Conservation (phyloP, 2,888 invertebrate genomes). For the Archaeoteleia sp. region DNA sequence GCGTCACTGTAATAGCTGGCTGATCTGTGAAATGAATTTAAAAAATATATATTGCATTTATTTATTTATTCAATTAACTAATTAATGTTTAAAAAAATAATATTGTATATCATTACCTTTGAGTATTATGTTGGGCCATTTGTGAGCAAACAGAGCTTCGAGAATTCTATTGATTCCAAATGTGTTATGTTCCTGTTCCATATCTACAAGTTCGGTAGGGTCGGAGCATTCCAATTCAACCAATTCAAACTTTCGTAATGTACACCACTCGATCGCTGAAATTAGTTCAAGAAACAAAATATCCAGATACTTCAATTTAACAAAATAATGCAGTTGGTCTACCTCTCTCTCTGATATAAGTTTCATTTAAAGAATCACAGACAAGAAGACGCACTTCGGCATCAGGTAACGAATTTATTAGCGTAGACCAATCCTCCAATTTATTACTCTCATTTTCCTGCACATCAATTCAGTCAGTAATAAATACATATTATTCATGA, state of each 20-base stretch:
- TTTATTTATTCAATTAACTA: slow-evolving; percentile 3
- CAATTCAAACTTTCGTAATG: slow-evolving; percentile 81
- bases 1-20: slow-evolving; percentile 35
- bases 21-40: slow-evolving; percentile 53
- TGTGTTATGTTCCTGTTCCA: slow-evolving; percentile 78
- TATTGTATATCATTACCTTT: slow-evolving; percentile 76
- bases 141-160: slow-evolving; percentile 83
- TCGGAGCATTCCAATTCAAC: slow-evolving; percentile 78
- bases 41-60: no score
- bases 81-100: neutral
- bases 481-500: slow-evolving; percentile 57
- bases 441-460: slow-evolving; percentile 62
- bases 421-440: slow-evolving; percentile 62
- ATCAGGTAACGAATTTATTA: slow-evolving; percentile 59
- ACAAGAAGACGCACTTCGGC: slow-evolving; percentile 66
- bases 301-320: neutral
- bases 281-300: slow-evolving; percentile 21
- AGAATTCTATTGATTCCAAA: slow-evolving; percentile 81
- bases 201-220: slow-evolving; percentile 70
- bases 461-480: slow-evolving; percentile 64
- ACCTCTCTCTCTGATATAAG: slow-evolving; percentile 75
- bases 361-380: slow-evolving; percentile 69
- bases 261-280: slow-evolving; percentile 80
- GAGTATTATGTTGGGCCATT: slow-evolving; percentile 82
- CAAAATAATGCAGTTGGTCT: slow-evolving; percentile 47